Evolutionary conservation across 2,888 invertebrate genomes (phyloP).

Genomic region (Julus scandinavius): DNA sequence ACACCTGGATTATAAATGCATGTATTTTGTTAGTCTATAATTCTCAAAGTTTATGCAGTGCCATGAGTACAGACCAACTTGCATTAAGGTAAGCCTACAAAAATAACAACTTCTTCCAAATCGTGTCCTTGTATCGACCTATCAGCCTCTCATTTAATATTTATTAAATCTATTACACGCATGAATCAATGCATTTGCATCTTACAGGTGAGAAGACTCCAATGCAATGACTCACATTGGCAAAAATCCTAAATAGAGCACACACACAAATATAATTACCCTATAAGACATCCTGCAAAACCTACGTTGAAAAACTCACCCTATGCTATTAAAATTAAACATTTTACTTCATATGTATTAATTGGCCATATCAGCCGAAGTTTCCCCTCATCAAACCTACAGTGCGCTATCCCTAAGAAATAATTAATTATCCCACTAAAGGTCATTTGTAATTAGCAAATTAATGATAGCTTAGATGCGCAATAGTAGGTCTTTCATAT

Average conservation of each 20-base stretch:
- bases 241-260: no score
- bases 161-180: not conserved
- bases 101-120: not conserved
- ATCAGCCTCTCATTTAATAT: not conserved
- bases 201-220: not conserved
- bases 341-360: no score
- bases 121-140: not conserved
- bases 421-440: not conserved
- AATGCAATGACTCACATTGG: not conserved
- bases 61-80: not conserved
- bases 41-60: slow-evolving; percentile 12
- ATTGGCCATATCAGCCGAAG: not conserved
- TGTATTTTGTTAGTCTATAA: not conserved
- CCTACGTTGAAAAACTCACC: not conserved
- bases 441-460: not conserved
- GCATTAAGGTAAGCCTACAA: not conserved
- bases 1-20: not conserved
- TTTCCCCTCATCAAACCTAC: not conserved
- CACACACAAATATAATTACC: not conserved
- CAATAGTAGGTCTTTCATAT: not conserved
- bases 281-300: not conserved
- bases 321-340: not conserved
- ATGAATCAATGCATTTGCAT: slow-evolving; percentile 5
- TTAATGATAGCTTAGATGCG: not conserved
- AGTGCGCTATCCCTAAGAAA: slow-evolving; percentile 5